Percentiles rank a stretch among this genome's conserved stretches.
These are phyloP conservation scores for Benthosema pterotum DNA, from an alignment of 2,797 vertebrate species.

Conservation along the genomic window DNA sequence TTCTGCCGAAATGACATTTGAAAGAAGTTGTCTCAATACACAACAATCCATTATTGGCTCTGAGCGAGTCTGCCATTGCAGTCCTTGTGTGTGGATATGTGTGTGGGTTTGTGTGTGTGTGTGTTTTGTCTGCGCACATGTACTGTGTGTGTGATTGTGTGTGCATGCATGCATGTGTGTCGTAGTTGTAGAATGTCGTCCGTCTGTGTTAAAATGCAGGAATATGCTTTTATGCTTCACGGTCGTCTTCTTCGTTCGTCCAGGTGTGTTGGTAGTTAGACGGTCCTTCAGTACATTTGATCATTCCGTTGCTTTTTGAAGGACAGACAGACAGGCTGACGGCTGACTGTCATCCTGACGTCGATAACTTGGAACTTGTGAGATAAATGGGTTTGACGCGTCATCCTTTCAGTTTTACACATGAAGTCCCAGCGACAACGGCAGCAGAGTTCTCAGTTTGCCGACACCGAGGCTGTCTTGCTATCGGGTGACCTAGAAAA, in stretches of 20 bases:
- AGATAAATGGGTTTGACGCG: constrained; percentile 56
- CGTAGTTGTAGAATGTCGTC: constrained; percentile 48
- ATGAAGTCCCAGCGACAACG: constrained; percentile 35
- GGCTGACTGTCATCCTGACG: too few species aligned
- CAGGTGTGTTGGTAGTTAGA: constrained; percentile 15
- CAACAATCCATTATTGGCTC: constrained; percentile 24
- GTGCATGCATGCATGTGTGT: constrained; percentile 21
- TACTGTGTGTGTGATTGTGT: too few species aligned
- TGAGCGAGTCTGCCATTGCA: constrained; percentile 23
- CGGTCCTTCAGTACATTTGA: too few species aligned
- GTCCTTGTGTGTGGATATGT: constrained; percentile 10
- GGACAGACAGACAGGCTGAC: constrained; percentile 54
- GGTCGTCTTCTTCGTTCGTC: constrained; percentile 32
- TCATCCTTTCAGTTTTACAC: constrained; percentile 65
- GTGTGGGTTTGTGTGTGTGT: not conserved
- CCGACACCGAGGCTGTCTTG: constrained; percentile 70
- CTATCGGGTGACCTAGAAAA: constrained; percentile 93
- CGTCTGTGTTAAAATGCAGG: constrained; percentile 42
- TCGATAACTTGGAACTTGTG: constrained; percentile 42
- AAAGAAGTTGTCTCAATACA: constrained; percentile 49
- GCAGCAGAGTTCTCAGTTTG: constrained; percentile 58
- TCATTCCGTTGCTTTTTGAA: constrained; percentile 58
- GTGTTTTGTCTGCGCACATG: not conserved
- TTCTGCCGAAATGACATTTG: constrained; percentile 61
- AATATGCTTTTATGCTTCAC: constrained; percentile 29